Evolutionary conservation across 2,888 invertebrate genomes (phyloP), one percentile per base, ranked within the genome.

Genomic region (Zaprionus bogoriensis): DNA sequence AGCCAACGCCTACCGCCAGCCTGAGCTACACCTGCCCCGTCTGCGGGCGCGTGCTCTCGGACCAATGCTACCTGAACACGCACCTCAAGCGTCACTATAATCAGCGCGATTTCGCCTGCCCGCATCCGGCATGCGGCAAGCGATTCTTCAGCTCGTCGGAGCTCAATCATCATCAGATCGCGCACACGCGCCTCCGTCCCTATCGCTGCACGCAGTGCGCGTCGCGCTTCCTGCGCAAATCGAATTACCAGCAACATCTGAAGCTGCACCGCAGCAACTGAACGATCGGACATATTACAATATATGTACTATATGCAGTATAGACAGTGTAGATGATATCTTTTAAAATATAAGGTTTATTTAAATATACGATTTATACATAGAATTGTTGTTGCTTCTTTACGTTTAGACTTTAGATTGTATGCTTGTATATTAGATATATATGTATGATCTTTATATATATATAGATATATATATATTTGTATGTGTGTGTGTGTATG

Each of bases 31-130:
- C 80, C 2, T 89, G 89, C 12, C 76, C 82, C n/a, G 65, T 82
- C 23, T 89, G 89, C 30, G 75, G 59, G 0, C 82, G 88, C 12
- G 62, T 85, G 0, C 67, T 89, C 0, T 79, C 79, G 2, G 88
- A 88, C 45, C 88, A 89, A 25, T 88, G 87, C 53, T 88, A 87
- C 52, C 59, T 89, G 6, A 87, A 68, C 39, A 78, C 73, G 7
- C 89, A 89, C 57, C 58, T 87, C 36, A 87, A 79, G 47, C 73
- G 90, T 0, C 89, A 89, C 17, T 87, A 78, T 12, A 87, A 82
- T 52, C 78, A 86, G 42, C 81, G 86, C 0, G 82, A 86, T 12
- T 82, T 68, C 28, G 70, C 76, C 28, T 89, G 90, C 12, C 45
- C 59, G 9, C 71, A 72, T n/a, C 62, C 69, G 0, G 52, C 63